phyloP scores from a whole-genome alignment of 2,888 invertebrate species.

The Diogma glabrata region DNA sequence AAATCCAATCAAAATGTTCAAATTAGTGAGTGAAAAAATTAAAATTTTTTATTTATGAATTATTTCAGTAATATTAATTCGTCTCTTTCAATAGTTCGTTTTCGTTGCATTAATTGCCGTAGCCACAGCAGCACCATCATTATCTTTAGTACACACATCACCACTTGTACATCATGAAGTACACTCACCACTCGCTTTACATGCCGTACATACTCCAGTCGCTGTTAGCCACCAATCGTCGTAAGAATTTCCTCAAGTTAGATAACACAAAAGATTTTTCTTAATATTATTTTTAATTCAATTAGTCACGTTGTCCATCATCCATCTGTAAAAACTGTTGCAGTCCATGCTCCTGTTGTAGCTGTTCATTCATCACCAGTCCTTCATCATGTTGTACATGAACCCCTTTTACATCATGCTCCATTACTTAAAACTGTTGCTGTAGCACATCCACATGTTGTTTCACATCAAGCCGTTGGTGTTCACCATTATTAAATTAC shows the following conservation, averaged over 20 bases:
- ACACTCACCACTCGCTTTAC: too few relatives aligned
- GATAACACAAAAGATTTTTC: neutral
- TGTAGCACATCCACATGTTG: too few relatives aligned
- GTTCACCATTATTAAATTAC: conserved; percentile 21
- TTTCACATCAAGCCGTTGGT: conserved; percentile 25
- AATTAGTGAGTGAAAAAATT: conserved; percentile 20
- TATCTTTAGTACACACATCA: too few relatives aligned
- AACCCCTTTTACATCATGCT: too few relatives aligned
- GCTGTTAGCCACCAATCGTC: conserved; percentile 14
- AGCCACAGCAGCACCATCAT: conserved; percentile 40
- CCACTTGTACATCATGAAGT: conserved; percentile 27
- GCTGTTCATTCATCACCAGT: conserved; percentile 34
- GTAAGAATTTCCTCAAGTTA: conserved; percentile 3
- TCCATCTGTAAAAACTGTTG: conserved; percentile 27
- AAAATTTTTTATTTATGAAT: too few relatives aligned
- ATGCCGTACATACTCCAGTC: conserved; percentile 19
- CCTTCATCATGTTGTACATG: too few relatives aligned
- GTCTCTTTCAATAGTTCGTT: conserved; percentile 24
- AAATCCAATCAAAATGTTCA: too few relatives aligned
- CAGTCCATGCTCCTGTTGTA: too few relatives aligned
- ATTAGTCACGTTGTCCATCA: conserved; percentile 33
- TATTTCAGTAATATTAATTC: neutral
- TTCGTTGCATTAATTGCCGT: conserved; percentile 33
- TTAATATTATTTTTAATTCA: neutral
- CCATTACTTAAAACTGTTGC: conserved; percentile 27